Evolutionary conservation across 2,797 vertebrate species (phyloP), one percentile per base, ranked within the genome.

Genomic region (Petrocephalus sullivani): DNA sequence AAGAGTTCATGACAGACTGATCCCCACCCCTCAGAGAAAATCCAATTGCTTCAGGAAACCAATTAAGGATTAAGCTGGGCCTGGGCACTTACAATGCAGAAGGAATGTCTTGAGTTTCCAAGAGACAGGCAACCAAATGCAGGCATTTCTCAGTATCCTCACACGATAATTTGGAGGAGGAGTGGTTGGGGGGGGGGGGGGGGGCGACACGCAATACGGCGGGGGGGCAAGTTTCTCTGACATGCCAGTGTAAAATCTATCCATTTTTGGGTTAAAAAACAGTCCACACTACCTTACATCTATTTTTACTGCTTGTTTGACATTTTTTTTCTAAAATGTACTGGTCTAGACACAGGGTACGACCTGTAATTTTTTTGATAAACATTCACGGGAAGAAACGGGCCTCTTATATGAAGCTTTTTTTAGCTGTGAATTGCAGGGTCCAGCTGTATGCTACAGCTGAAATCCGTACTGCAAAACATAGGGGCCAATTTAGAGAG

Each of bases 221-320:
- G 64, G 14, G 78, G 58, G 64, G 57, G 61, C 12, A 88, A 51
- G 9, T n/a, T 56, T 37, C 61, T 37, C 83, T 56, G 83, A 88
- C 23, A 78, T 33, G 37, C 28, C 33, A 14, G 33, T n/a, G 67
- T 60, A 86, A 78, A 46, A 89, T 58, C 46, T 58, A n/a, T 49
- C 84, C 88, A 87, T 89, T 87, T 89, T 86, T 89, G 84, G 85
- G 37, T 51, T 61, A 57, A 87, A 71, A 71, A 21, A 51, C 51
- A 23, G 2, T 7, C 54, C 87, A 8, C 46, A 58, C 78, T 51
- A 57, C 56, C 54, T 54, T 23, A 71, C 19, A 58, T 87, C 46
- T 21, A 23, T 21, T 61, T 83, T 87, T 53, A 28, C 37, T 82
- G 37, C 67, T 83, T 46, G 41, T 53, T 82, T 83, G 41, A 87